Conservation (phyloP, 2,797 vertebrate species). For the Lepilemur septentrionalis region DNA sequence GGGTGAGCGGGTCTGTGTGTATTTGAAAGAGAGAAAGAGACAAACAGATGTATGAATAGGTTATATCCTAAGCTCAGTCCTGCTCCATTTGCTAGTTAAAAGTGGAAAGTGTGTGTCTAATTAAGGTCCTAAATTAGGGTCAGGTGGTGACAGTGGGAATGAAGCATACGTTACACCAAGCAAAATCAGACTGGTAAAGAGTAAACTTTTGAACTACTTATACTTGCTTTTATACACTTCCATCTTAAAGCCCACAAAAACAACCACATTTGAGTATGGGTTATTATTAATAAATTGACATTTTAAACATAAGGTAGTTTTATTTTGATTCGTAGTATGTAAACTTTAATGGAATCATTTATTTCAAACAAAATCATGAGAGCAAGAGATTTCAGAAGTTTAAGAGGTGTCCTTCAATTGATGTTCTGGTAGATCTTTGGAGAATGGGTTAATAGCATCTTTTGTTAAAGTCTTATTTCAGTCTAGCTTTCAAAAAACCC, state of each 20-base stretch:
- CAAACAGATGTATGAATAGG: neutral
- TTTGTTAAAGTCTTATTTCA: neutral
- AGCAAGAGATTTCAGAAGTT: neutral
- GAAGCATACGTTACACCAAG: neutral
- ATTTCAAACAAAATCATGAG: neutral
- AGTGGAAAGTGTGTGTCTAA: neutral
- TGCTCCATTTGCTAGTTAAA: neutral
- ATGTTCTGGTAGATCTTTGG: neutral
- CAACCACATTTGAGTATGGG: neutral
- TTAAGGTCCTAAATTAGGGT: neutral
- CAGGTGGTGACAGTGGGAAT: neutral
- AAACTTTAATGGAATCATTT: neutral
- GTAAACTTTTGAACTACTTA: neutral
- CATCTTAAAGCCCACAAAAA: neutral
- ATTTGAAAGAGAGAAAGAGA: neutral
- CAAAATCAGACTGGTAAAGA: neutral
- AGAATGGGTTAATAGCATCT: neutral
- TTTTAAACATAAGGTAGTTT: neutral
- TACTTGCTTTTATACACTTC: neutral
- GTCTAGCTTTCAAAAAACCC: neutral
- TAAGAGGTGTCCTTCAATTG: neutral
- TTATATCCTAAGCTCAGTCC: neutral
- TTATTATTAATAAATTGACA: neutral
- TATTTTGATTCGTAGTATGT: neutral
- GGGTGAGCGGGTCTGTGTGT: neutral